These are phyloP conservation scores for Tragelaphus scriptus DNA, from an alignment of 2,113 vertebrate genomes.

Conservation along the genomic window DNA sequence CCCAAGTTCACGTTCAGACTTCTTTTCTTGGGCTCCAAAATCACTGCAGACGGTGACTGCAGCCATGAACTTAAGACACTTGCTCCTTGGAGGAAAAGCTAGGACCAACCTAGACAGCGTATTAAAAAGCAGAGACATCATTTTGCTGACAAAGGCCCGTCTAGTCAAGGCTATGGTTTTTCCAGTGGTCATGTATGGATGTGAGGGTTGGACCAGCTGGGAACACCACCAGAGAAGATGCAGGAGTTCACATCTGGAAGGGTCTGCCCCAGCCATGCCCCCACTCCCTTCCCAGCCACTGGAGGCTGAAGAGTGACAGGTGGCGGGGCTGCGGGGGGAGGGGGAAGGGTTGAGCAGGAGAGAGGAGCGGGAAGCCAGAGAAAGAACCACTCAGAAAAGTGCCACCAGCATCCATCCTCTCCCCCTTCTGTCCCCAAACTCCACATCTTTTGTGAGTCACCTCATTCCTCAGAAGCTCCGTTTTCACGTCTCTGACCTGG, in stretches of 20 bases:
- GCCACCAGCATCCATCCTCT: neutral
- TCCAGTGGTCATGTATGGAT: neutral
- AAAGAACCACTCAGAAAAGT: neutral
- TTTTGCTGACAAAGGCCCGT: neutral
- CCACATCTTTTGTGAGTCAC: neutral
- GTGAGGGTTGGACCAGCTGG: neutral
- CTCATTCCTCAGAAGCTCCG: neutral
- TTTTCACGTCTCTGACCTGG: neutral
- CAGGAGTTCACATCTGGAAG: neutral
- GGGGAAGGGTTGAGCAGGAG: too few relatives aligned
- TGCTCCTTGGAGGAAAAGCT: neutral
- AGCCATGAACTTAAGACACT: neutral
- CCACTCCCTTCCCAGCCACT: neutral
- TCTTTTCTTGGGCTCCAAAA: neutral
- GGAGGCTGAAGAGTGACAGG: neutral
- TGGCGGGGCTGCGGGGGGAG: fast-evolving
- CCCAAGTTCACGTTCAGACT: neutral
- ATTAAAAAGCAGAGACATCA: neutral
- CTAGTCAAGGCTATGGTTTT: neutral
- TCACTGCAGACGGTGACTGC: neutral
- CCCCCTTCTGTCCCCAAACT: neutral
- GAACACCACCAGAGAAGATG: neutral
- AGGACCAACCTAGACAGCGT: neutral
- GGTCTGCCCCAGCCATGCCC: neutral
- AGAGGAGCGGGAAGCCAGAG: neutral